A percentile compares a stretch with the other conserved stretches of the same genome.
These are phyloP conservation scores for Acanthosepion pharaonis DNA, from an alignment of 2,888 invertebrate genomes.

Conservation along the genomic window DNA sequence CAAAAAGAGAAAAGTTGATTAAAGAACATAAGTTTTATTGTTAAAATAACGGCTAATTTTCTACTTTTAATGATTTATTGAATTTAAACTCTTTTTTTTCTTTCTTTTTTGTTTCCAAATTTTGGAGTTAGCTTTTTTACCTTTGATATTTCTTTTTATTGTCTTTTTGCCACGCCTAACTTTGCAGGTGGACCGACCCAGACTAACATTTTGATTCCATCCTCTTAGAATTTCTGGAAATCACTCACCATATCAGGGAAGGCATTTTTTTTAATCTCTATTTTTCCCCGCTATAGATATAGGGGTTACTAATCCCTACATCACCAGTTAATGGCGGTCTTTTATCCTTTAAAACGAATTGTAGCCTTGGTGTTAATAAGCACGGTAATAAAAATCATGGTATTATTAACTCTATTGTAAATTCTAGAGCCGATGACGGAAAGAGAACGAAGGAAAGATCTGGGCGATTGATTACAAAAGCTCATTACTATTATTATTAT, in stretches of 20 bases:
- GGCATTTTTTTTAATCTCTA: neutral
- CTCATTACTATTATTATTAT: no score
- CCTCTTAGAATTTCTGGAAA: neutral
- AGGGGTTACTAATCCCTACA: neutral
- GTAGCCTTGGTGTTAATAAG: neutral
- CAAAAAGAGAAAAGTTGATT: no score
- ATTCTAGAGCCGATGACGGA: neutral
- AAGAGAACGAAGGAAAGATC: neutral
- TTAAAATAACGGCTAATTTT: no score
- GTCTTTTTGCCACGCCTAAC: neutral
- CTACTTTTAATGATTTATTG: no score
- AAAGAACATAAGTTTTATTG: no score
- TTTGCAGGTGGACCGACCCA: neutral
- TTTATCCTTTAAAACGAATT: neutral
- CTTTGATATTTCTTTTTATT: neutral
- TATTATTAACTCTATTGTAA: neutral
- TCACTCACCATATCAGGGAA: neutral
- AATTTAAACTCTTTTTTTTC: no score
- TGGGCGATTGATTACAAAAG: neutral
- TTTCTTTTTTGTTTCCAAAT: no score
- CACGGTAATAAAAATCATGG: neutral
- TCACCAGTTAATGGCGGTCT: neutral
- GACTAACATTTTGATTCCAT: neutral
- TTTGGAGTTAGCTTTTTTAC: no score
- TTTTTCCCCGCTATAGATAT: neutral